Evolutionary conservation across 2,113 vertebrate species (phyloP).

Genomic region (Strix aluco): DNA sequence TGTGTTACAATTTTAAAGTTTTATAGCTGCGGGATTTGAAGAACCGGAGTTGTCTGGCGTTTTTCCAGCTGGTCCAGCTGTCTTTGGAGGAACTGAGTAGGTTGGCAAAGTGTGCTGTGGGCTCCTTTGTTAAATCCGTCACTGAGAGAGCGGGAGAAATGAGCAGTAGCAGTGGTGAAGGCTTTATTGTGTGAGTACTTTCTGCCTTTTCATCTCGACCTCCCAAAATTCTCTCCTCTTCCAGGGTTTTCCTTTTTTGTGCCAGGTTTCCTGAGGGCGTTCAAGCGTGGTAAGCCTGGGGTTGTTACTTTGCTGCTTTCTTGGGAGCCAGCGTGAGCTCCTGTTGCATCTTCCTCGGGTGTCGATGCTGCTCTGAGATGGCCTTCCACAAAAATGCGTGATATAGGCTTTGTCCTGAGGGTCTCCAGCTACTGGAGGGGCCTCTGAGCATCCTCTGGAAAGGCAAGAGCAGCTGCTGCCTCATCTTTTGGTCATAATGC

Average conservation of each 20-base stretch:
- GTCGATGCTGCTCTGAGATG: background rate
- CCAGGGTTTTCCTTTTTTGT: background rate
- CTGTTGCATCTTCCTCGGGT: background rate
- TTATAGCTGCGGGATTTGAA: background rate
- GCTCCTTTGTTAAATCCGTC: constrained; percentile 4
- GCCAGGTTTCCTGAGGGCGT: background rate
- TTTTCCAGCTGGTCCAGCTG: constrained; percentile 15
- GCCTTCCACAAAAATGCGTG: background rate
- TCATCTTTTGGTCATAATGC: background rate
- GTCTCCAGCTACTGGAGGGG: background rate
- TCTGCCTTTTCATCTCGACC: background rate
- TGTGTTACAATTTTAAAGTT: background rate
- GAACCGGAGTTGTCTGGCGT: background rate
- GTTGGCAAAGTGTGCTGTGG: background rate
- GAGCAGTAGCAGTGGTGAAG: background rate
- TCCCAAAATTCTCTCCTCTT: background rate
- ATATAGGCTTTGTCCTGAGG: background rate
- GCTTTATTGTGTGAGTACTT: background rate
- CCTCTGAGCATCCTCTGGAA: background rate
- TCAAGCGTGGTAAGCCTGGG: background rate
- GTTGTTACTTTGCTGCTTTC: background rate
- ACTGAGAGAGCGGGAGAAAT: background rate
- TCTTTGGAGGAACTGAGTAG: background rate
- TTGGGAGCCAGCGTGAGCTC: background rate
- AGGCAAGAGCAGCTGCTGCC: background rate